These are phyloP conservation scores for Diadophis punctatus DNA, from an alignment of 2,113 vertebrate genomes.

Conservation along the genomic window DNA sequence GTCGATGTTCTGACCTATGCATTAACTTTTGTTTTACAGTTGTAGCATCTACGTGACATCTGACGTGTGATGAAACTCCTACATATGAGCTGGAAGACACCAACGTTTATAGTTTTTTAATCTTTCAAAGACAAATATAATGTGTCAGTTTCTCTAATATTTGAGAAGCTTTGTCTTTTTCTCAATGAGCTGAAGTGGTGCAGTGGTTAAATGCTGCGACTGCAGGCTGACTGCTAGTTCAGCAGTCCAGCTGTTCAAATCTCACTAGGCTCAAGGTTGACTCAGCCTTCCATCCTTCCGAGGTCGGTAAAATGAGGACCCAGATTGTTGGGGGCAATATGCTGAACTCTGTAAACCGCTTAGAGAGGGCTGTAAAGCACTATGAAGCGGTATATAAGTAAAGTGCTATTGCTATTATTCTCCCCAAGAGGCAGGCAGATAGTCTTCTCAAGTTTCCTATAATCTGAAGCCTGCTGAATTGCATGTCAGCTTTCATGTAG, in stretches of 20 bases:
- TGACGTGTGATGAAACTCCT: constrained; percentile 36
- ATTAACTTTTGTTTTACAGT: constrained; percentile 53
- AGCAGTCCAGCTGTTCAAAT: no score
- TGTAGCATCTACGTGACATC: constrained; percentile 57
- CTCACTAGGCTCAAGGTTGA: no score
- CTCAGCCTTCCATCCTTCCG: no score
- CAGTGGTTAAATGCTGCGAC: no score
- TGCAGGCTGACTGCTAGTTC: no score
- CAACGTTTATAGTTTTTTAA: constrained; percentile 53
- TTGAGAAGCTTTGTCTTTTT: constrained; percentile 33
- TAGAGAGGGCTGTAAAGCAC: no score
- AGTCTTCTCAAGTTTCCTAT: constrained; percentile 22
- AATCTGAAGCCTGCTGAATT: constrained; percentile 44
- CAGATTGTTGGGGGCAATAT: no score
- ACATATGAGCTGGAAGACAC: constrained; percentile 52
- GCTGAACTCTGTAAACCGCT: no score
- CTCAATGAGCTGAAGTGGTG: no score
- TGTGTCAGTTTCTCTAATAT: constrained; percentile 48
- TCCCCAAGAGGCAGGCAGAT: constrained; percentile 49
- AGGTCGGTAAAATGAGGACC: no score
- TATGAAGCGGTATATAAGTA: no score
- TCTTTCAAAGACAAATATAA: constrained; percentile 56
- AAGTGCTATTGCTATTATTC: no score
- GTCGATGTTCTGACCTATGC: constrained; percentile 51
- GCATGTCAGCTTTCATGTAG: not conserved